phyloP scores from a whole-genome alignment of 2,113 vertebrate genomes.

The Ovis canadensis region DNA sequence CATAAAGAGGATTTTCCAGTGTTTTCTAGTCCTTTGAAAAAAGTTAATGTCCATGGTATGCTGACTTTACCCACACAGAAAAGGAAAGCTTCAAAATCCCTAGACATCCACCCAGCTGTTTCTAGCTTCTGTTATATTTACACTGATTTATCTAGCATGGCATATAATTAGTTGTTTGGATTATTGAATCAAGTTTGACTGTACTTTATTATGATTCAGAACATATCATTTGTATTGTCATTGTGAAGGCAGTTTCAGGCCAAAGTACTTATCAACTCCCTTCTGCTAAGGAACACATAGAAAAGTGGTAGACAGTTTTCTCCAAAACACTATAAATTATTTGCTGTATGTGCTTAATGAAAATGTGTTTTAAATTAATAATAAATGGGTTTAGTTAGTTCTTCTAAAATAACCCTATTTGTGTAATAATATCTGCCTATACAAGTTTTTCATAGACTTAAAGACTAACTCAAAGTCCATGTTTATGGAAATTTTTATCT shows the following conservation, averaged over 20 bases:
- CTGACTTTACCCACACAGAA: conserved; percentile 1
- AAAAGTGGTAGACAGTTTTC: background rate
- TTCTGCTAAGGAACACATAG: conserved; percentile 12
- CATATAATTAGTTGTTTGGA: conserved; percentile 63
- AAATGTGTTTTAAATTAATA: conserved; percentile 29
- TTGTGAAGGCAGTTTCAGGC: conserved; percentile 34
- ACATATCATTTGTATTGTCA: conserved; percentile 60
- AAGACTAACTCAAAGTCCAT: background rate
- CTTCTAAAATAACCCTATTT: background rate
- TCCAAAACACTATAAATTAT: background rate
- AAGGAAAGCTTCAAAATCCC: conserved; percentile 40
- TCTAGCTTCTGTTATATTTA: conserved; percentile 46
- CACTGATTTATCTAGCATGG: conserved; percentile 64
- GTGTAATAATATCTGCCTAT: background rate
- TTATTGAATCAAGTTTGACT: conserved; percentile 58
- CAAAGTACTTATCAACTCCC: background rate
- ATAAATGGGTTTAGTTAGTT: background rate
- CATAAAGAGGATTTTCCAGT: background rate
- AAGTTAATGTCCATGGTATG: background rate
- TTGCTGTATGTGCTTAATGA: background rate
- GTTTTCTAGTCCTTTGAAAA: background rate
- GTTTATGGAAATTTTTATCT: background rate
- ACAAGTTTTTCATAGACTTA: background rate
- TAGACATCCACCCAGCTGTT: conserved; percentile 48
- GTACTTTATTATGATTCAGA: conserved; percentile 55